Base-by-base conservation (phyloP, 2,113 vertebrate genomes). In the Hippoglossus stenolepis region DNA sequence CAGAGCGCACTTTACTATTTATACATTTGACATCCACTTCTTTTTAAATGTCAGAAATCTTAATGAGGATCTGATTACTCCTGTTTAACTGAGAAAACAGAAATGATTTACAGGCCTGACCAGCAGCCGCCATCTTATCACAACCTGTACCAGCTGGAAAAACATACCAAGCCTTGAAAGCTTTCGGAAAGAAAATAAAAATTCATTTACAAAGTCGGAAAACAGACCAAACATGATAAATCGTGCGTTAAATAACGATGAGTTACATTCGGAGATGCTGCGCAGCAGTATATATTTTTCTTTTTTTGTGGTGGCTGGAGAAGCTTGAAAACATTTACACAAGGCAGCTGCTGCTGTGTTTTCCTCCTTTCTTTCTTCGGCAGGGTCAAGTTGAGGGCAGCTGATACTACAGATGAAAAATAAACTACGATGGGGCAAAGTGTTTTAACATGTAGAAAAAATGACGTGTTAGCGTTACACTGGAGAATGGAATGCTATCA, bases 311-410 rank as follows among this genome's bases (percentile, higher is more conserved):
- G 66, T 54, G 28, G 63, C 71, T 79, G 24, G 73, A 80, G 72
- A 72, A 82, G 84, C 31, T 84, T 85, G 80, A 87, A 87, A 87
- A 85, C 76, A 89, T 91, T 93, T 92, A 90, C 78, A 83, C 53
- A 87, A 77, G 54, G 77, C 92, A 91, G 90, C 90, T 89, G 92
- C 84, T 74, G 71, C 77, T 84, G 43, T 8, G n/a, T 35, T 85
- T 71, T 70, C 28, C 38, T 47, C 11, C 7, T 65, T 57, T 75
- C 23, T 47, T 70, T 65, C 71, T 78, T 56, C 18, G 72, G 63
- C 38, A 70, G 67, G 77, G 90, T 91, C 90, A 87, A 51, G 82
- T 70, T 64, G 28, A 76, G 88, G 73, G 57, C 83, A 79, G 61
- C 35, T 64, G 63, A 83, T 31, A 31, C 31, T 31, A 6, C 6